Percentiles rank a stretch among this genome's conserved stretches.
phyloP scores from a whole-genome alignment of 2,888 invertebrate genomes.

The Dione juno region DNA sequence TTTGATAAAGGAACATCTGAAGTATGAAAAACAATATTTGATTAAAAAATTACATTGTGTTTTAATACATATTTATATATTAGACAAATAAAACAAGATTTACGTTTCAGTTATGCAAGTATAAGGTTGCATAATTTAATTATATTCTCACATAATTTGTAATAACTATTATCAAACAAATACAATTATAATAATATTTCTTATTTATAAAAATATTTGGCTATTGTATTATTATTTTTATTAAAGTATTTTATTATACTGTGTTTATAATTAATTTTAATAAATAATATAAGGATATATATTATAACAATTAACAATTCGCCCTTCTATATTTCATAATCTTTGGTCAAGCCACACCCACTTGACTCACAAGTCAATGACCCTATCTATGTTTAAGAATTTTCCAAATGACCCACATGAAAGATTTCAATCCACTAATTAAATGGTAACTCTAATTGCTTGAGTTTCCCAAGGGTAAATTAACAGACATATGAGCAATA shows the following conservation, averaged over 20 bases:
- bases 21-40: too few species aligned
- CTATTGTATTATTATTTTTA: neutral
- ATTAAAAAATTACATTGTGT: too few species aligned
- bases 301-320: neutral
- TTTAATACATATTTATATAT: neutral
- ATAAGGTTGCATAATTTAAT: neutral
- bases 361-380: conserved; percentile 42
- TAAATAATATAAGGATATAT: too few species aligned
- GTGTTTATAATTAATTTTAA: too few species aligned
- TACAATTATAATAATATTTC: too few species aligned
- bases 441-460: conserved; percentile 15
- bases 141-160: neutral
- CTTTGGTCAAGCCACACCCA: conserved; percentile 38
- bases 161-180: neutral
- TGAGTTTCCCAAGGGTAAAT: neutral
- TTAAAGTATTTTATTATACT: too few species aligned
- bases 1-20: too few species aligned
- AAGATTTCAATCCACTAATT: conserved; percentile 36
- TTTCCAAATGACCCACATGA: conserved; percentile 43
- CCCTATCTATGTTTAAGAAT: conserved; percentile 41
- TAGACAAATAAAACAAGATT: neutral
- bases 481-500: neutral
- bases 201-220: neutral
- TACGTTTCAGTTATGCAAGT: neutral
- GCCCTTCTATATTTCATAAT: conserved; percentile 25